Evolutionary conservation across 2,797 vertebrate genomes (phyloP).

Genomic region (Sorex maritimensis): DNA sequence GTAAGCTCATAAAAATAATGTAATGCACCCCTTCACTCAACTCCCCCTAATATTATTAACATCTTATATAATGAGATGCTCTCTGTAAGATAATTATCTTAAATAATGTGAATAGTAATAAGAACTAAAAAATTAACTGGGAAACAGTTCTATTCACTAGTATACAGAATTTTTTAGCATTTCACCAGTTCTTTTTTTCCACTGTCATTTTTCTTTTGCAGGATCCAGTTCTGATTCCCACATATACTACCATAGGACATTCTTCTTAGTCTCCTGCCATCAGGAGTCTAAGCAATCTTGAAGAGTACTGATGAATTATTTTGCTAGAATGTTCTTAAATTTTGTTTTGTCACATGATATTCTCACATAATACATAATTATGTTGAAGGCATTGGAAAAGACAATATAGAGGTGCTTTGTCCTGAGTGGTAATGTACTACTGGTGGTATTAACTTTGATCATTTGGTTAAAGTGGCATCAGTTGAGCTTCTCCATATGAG

Average conservation of each 20-base stretch:
- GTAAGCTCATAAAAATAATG: too few relatives aligned
- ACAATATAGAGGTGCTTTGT: too few relatives aligned
- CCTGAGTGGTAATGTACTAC: background rate
- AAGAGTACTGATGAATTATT: slow-evolving; percentile 29
- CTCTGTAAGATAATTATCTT: too few relatives aligned
- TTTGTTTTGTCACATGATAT: background rate
- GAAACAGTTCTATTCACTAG: background rate
- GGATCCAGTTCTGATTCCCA: background rate
- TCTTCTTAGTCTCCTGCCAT: background rate
- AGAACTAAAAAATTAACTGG: background rate
- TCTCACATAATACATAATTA: background rate
- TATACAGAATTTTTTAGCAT: background rate
- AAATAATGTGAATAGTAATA: background rate
- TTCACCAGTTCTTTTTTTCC: background rate
- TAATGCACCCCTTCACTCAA: background rate
- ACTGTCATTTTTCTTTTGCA: background rate
- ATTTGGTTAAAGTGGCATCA: background rate
- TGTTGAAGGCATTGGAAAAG: slow-evolving; percentile 10
- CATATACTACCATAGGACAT: background rate
- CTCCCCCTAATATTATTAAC: background rate
- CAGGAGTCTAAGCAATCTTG: background rate
- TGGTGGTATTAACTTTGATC: slow-evolving; percentile 4
- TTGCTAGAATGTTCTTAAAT: slow-evolving; percentile 5
- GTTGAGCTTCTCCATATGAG: background rate
- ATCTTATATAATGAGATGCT: background rate